Evolutionary conservation across 2,797 vertebrate genomes (phyloP).

Genomic region (Remorina albescens): DNA sequence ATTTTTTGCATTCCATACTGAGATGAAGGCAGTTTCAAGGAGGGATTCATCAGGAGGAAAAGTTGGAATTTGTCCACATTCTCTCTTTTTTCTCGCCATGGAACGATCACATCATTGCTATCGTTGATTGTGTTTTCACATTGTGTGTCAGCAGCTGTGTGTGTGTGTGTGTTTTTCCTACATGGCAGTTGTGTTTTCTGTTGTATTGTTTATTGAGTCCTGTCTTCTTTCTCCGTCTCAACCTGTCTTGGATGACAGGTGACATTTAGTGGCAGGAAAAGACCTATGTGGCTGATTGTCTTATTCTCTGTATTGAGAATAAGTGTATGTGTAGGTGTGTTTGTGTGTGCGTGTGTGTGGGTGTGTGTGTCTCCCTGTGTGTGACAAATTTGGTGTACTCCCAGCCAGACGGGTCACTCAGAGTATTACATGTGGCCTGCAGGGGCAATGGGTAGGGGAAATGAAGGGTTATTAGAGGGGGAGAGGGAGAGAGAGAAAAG

Average conservation of each 20-base stretch:
- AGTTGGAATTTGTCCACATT: background rate
- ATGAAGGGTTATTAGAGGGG: conserved; percentile 80
- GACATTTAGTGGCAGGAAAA: conserved; percentile 69
- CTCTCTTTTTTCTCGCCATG: background rate
- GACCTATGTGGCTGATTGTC: conserved; percentile 55
- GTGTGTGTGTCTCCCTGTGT: conserved; percentile 29
- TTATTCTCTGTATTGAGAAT: conserved; percentile 40
- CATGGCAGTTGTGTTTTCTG: conserved; percentile 19
- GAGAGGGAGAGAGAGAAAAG: conserved; percentile 61
- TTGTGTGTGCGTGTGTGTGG: conserved; percentile 41
- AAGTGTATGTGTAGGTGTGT: conserved; percentile 34
- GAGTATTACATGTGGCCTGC: conserved; percentile 84
- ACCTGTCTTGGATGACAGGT: conserved; percentile 62
- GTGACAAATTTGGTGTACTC: conserved; percentile 73
- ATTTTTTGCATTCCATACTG: background rate
- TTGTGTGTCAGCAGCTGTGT: conserved; percentile 7
- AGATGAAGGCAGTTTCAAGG: background rate
- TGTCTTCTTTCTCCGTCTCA: conserved; percentile 38
- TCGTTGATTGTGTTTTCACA: conserved; percentile 9
- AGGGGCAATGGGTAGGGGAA: conserved; percentile 80
- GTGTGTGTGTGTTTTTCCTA: conserved; percentile 12
- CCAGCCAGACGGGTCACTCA: conserved; percentile 79
- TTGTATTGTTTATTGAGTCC: conserved; percentile 51
- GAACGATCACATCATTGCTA: background rate
- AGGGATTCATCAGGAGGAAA: background rate